These are phyloP conservation scores for Megamerina dolium DNA, from an alignment of 2,888 invertebrate species.

Conservation along the genomic window DNA sequence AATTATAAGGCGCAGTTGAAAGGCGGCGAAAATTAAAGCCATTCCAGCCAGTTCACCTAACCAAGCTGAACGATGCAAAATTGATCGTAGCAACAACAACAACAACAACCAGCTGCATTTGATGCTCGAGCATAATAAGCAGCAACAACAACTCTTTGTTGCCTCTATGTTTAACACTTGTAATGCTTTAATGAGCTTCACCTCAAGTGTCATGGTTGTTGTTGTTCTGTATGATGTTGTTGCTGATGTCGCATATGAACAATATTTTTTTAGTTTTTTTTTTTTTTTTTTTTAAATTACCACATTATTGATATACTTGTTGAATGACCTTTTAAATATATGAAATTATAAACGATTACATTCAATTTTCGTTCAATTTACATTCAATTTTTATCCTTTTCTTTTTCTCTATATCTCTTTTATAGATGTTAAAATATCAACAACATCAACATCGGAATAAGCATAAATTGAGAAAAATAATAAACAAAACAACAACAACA, in stretches of 20 bases:
- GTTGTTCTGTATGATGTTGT: too few species aligned
- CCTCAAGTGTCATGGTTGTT: background rate
- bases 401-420: slow-evolving; percentile 10
- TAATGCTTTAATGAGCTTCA: background rate
- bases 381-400: background rate
- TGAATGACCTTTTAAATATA: background rate
- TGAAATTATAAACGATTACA: background rate
- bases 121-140: too few species aligned
- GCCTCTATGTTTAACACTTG: too few species aligned
- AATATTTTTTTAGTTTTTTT: background rate
- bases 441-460: slow-evolving; percentile 15
- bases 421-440: slow-evolving; percentile 27
- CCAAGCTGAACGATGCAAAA: too few species aligned
- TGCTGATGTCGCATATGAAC: too few species aligned
- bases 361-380: background rate
- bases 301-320: background rate
- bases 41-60: too few species aligned
- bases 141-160: too few species aligned
- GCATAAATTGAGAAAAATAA: slow-evolving; percentile 10
- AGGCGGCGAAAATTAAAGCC: background rate
- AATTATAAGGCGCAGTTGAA: too few species aligned
- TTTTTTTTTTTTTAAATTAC: background rate
- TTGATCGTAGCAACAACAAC: too few species aligned
- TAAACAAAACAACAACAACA: background rate
- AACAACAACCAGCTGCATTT: too few species aligned